Evolutionary conservation across 1,140 invertebrate genomes (phyloP).

Genomic region (Elymnias hypermnestra): DNA sequence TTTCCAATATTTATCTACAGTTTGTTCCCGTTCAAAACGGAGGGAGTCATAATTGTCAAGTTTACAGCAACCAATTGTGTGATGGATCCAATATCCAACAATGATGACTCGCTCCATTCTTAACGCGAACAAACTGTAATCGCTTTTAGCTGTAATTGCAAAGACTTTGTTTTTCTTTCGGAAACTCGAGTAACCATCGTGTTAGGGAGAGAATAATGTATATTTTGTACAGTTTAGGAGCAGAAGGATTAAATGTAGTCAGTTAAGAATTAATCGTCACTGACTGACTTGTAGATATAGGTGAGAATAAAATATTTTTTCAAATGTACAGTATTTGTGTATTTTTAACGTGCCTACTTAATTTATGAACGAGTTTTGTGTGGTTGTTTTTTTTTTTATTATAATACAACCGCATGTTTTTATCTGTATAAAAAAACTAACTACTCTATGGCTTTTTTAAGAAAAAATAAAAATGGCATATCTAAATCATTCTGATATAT

Average conservation of each 20-base stretch:
- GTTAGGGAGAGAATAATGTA: slow-evolving; percentile 20
- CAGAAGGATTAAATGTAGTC: not conserved
- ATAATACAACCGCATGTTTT: slow-evolving; percentile 9
- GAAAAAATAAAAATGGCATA: slow-evolving; percentile 3
- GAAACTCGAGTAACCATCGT: too few species aligned
- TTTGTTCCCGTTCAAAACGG: too few species aligned
- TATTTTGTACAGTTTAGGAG: slow-evolving; percentile 27
- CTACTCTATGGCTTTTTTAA: slow-evolving; percentile 7
- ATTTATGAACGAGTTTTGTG: slow-evolving; percentile 35
- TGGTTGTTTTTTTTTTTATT: slow-evolving; percentile 4
- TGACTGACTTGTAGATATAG: slow-evolving; percentile 47
- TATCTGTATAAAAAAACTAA: slow-evolving; percentile 24
- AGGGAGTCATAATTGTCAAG: too few species aligned
- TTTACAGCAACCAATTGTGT: too few species aligned
- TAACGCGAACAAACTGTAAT: too few species aligned
- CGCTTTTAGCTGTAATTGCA: too few species aligned
- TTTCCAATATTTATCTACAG: too few species aligned
- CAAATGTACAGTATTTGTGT: slow-evolving; percentile 53
- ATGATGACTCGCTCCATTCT: too few species aligned
- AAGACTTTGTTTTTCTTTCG: slow-evolving; percentile 33
- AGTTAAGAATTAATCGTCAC: slow-evolving; percentile 4
- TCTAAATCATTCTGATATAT: not conserved
- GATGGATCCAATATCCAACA: too few species aligned
- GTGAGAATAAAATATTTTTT: slow-evolving; percentile 36
- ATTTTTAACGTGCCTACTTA: slow-evolving; percentile 45